A percentile compares a stretch with the other conserved stretches of the same genome.
Conservation (phyloP, 1,140 invertebrate species). For the Phocides pigmalion region DNA sequence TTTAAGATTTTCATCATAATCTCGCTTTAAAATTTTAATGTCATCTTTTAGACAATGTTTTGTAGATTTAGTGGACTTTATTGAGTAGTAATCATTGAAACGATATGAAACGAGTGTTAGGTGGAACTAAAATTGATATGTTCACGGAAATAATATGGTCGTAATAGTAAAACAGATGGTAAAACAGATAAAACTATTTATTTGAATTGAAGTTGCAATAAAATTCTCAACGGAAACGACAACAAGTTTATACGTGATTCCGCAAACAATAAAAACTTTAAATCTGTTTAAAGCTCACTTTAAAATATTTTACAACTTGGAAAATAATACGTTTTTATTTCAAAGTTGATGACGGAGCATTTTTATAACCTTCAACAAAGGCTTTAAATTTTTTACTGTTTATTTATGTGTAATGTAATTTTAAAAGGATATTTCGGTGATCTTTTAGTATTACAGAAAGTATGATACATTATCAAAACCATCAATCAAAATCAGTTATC, state of each 20-base stretch:
- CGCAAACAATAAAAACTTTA: constrained; percentile 39
- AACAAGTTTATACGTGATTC: constrained; percentile 30
- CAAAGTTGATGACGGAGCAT: neutral
- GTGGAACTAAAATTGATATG: neutral
- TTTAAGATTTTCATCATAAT: no score
- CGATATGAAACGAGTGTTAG: neutral
- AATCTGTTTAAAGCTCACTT: constrained; percentile 24
- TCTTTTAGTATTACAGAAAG: no score
- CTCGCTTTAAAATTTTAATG: no score
- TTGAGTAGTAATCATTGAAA: no score
- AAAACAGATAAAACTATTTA: constrained; percentile 40
- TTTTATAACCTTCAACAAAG: no score
- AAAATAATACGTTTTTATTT: constrained; percentile 37
- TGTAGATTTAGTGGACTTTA: no score
- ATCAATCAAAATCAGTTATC: no score
- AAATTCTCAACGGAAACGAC: constrained; percentile 38
- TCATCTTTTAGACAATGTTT: no score
- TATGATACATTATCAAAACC: no score
- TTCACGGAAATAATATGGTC: constrained; percentile 9
- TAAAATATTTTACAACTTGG: constrained; percentile 37
- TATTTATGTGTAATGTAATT: no score
- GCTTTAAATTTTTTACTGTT: no score
- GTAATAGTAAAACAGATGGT: constrained; percentile 18
- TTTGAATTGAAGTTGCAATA: constrained; percentile 44
- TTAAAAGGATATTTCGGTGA: no score